phyloP scores from a whole-genome alignment of 2,888 invertebrate species.

The Sarcophaga caerulescens region DNA sequence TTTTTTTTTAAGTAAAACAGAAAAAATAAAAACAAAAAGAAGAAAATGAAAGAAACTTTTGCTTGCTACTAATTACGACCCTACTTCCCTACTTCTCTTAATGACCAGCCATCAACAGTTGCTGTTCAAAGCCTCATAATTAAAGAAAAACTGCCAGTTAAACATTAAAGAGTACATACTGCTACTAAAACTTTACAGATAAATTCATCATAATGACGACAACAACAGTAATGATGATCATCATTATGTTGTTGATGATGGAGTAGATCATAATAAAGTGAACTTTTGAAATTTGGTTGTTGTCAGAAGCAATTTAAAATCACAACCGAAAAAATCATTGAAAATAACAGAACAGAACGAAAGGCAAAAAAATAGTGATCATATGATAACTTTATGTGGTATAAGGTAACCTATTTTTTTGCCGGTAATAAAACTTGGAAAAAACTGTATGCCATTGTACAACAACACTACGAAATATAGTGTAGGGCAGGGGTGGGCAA shows the following conservation, averaged over 20 bases:
- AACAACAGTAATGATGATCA: background rate
- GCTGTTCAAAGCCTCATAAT: background rate
- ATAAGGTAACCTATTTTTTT: background rate
- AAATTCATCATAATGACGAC: background rate
- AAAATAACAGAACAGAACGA: background rate
- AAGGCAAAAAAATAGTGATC: background rate
- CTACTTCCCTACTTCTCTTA: constrained; percentile 34
- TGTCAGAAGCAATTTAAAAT: constrained; percentile 40
- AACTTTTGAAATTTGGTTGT: constrained; percentile 21
- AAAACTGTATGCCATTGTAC: background rate
- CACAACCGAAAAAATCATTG: constrained; percentile 7
- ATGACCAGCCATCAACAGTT: constrained; percentile 23
- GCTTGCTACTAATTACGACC: constrained; percentile 41
- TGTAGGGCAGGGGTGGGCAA: background rate
- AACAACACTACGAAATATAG: background rate
- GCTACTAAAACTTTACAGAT: background rate
- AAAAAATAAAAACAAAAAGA: background rate
- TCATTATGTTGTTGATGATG: background rate
- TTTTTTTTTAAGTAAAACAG: background rate
- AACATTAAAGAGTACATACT: constrained; percentile 1
- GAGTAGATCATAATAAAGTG: constrained; percentile 9
- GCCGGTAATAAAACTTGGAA: background rate
- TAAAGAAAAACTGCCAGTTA: constrained; percentile 6
- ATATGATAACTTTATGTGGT: background rate
- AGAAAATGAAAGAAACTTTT: background rate